Conservation (phyloP, 1,140 invertebrate species). For the Drosophila tsacasi region DNA sequence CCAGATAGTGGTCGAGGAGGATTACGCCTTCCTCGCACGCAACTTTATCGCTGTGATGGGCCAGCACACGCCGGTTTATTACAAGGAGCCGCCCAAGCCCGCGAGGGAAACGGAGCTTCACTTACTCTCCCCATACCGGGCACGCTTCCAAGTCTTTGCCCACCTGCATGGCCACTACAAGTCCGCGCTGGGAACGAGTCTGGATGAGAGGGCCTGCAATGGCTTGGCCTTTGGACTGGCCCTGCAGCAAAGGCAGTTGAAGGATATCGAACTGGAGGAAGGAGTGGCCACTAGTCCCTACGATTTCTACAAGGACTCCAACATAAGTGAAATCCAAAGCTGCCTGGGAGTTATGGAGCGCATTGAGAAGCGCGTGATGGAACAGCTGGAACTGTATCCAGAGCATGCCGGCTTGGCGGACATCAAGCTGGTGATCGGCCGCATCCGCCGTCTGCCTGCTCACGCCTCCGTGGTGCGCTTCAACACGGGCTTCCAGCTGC, state of each 20-base stretch:
- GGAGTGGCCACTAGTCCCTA: conserved; percentile 25
- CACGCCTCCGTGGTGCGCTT: conserved; percentile 94
- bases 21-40: conserved; percentile 71
- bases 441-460: conserved; percentile 92
- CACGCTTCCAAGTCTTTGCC: conserved; percentile 70
- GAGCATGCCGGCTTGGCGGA: conserved; percentile 94
- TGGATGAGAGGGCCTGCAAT: conserved; percentile 70
- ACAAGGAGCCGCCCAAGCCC: conserved; percentile 31
- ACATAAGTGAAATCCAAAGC: conserved; percentile 91
- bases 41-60: conserved; percentile 75
- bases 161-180: conserved; percentile 68
- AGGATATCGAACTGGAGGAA: conserved; percentile 52
- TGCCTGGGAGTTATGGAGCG: conserved; percentile 89
- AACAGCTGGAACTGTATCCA: conserved; percentile 93
- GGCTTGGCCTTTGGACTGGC: conserved; percentile 64
- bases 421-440: conserved; percentile 89
- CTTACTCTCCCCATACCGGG: conserved; percentile 53
- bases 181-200: conserved; percentile 45
- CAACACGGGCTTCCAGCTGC: conserved; percentile 94
- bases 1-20: conserved; percentile 70
- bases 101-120: conserved; percentile 35
- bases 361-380: conserved; percentile 88
- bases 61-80: conserved; percentile 56
- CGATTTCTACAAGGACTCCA: conserved; percentile 95
- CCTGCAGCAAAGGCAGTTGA: conserved; percentile 64